A percentile compares a stretch with the other conserved stretches of the same genome.
These are phyloP conservation scores for Tipula lateralis DNA, from an alignment of 2,888 invertebrate genomes.

Conservation along the genomic window DNA sequence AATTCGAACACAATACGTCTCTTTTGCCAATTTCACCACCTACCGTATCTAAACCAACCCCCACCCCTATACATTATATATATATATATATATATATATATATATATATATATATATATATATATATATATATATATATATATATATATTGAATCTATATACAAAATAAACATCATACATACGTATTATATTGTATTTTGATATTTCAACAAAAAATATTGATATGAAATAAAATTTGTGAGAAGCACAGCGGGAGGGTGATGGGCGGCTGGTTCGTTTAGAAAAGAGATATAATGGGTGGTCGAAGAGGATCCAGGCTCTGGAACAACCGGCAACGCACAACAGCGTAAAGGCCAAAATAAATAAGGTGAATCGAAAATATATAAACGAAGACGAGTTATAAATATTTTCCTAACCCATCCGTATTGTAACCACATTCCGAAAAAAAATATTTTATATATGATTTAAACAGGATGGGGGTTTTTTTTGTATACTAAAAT, in stretches of 20 bases:
- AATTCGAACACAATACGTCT: background rate
- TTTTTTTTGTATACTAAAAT: background rate
- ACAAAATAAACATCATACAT: background rate
- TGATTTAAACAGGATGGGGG: background rate
- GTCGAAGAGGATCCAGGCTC: background rate
- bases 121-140: no score
- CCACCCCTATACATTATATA: background rate
- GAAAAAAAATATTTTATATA: background rate
- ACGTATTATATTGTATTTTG: constrained; percentile 3
- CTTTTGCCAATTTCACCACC: background rate
- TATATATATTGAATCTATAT: background rate
- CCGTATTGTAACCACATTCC: background rate
- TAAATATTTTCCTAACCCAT: background rate
- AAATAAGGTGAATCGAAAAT: background rate
- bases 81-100: no score
- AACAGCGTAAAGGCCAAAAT: background rate
- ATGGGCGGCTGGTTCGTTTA: background rate
- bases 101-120: no score
- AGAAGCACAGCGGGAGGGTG: background rate
- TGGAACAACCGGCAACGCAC: background rate
- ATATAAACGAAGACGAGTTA: background rate
- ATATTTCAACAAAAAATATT: constrained; percentile 19
- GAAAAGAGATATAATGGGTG: background rate
- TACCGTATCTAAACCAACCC: background rate
- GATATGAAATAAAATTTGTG: constrained; percentile 9